These are phyloP conservation scores for Neodiprion lecontei DNA, from an alignment of 1,140 invertebrate genomes.

Conservation along the genomic window DNA sequence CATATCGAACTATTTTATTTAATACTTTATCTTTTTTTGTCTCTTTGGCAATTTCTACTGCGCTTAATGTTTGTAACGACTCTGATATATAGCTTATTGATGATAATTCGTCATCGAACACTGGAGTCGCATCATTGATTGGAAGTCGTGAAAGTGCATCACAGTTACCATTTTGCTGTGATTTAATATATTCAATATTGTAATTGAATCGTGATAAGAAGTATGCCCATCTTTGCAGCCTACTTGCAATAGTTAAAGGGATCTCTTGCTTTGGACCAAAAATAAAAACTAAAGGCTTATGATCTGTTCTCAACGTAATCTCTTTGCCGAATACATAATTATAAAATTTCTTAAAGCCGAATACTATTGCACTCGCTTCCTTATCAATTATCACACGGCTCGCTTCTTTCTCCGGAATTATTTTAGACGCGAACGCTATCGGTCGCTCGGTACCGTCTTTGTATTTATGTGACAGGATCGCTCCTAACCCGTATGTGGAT, in stretches of 20 bases:
- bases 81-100: constrained; percentile 5
- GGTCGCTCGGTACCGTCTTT: too few species aligned
- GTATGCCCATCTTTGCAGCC: constrained; percentile 30
- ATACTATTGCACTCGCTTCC: too few species aligned
- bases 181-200: constrained; percentile 27
- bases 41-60: background rate
- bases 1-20: constrained; percentile 35
- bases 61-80: background rate
- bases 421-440: too few species aligned
- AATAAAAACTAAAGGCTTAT: too few species aligned
- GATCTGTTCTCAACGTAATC: too few species aligned
- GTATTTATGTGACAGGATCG: too few species aligned
- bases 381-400: too few species aligned
- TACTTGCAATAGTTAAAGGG: constrained; percentile 31
- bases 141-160: constrained; percentile 42
- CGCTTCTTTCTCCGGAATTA: too few species aligned
- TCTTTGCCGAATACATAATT: too few species aligned
- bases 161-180: constrained; percentile 33
- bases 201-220: constrained; percentile 28
- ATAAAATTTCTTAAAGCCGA: too few species aligned
- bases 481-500: too few species aligned
- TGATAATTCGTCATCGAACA: constrained; percentile 16
- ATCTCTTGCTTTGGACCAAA: too few species aligned
- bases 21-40: constrained; percentile 27
- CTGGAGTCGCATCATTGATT: constrained; percentile 14